Conservation (phyloP, 2,797 vertebrate genomes). For the Sebastes wilsoni region DNA sequence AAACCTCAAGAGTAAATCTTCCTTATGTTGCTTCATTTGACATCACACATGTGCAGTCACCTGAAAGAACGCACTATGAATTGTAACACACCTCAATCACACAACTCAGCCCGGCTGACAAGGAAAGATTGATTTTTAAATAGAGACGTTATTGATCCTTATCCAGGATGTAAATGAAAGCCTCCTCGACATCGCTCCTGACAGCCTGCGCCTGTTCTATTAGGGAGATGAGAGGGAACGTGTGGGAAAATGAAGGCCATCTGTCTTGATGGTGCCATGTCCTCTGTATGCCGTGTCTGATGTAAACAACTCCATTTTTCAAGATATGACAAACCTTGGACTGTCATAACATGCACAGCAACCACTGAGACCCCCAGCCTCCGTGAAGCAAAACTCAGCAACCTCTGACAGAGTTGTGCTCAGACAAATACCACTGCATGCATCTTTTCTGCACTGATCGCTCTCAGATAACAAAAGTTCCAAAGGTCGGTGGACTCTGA, state of each 20-base stretch:
- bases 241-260: conserved; percentile 72
- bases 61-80: conserved; percentile 9
- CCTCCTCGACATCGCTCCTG: conserved; percentile 49
- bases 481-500: neutral
- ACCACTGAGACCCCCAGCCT: conserved; percentile 13
- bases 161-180: conserved; percentile 71
- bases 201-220: conserved; percentile 58
- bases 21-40: neutral
- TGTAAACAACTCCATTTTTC: conserved; percentile 80
- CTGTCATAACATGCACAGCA: conserved; percentile 54
- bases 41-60: conserved; percentile 12
- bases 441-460: conserved; percentile 1
- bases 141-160: conserved; percentile 69
- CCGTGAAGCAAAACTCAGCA: conserved; percentile 32
- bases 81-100: conserved; percentile 18
- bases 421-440: neutral
- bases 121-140: conserved; percentile 70
- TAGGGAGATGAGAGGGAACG: conserved; percentile 71
- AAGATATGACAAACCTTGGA: conserved; percentile 71
- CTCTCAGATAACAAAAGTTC: neutral
- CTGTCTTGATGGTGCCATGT: conserved; percentile 70
- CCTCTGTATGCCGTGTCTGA: conserved; percentile 58
- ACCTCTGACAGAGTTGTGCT: conserved; percentile 25
- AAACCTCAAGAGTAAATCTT: neutral
- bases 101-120: conserved; percentile 31